phyloP scores from a whole-genome alignment of 2,113 vertebrate species.

The Hymenochirus boettgeri region DNA sequence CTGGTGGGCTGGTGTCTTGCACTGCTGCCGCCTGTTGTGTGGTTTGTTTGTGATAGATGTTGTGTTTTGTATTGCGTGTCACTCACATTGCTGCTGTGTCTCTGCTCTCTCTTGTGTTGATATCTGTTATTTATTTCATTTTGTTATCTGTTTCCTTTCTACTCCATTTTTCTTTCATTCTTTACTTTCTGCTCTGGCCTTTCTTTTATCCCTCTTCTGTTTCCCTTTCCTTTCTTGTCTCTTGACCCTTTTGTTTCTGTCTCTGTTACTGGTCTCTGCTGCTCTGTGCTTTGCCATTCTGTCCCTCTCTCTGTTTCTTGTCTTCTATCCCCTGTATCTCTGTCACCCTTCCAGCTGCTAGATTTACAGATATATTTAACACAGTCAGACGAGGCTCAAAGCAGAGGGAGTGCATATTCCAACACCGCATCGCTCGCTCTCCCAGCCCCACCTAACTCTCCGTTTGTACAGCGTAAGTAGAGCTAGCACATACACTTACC shows the following conservation, averaged over 20 bases:
- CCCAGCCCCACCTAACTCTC: conserved; percentile 54
- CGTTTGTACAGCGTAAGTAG: conserved; percentile 73
- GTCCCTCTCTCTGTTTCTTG: conserved; percentile 32
- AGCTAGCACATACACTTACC: conserved; percentile 22
- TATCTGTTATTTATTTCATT: conserved; percentile 37
- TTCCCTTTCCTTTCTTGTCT: background rate
- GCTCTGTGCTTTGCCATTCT: conserved; percentile 19
- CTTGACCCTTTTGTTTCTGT: conserved; percentile 10
- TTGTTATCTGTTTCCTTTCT: conserved; percentile 20
- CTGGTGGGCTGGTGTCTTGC: background rate
- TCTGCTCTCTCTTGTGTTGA: conserved; percentile 41
- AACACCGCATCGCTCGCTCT: conserved; percentile 51
- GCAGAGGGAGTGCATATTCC: conserved; percentile 61
- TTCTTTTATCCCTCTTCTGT: background rate
- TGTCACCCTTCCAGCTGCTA: conserved; percentile 57
- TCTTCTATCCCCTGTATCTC: conserved; percentile 17
- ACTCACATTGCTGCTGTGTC: conserved; percentile 38
- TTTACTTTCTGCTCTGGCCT: conserved; percentile 15
- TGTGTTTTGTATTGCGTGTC: conserved; percentile 32
- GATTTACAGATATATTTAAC: conserved; percentile 71
- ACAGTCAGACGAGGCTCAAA: conserved; percentile 67
- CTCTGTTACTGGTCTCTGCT: conserved; percentile 26
- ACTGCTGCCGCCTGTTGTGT: conserved; percentile 21
- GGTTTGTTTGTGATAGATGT: conserved; percentile 34
- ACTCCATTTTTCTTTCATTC: conserved; percentile 1